Evolutionary conservation across 2,797 vertebrate species (phyloP).

Genomic region (Sparus aurata): DNA sequence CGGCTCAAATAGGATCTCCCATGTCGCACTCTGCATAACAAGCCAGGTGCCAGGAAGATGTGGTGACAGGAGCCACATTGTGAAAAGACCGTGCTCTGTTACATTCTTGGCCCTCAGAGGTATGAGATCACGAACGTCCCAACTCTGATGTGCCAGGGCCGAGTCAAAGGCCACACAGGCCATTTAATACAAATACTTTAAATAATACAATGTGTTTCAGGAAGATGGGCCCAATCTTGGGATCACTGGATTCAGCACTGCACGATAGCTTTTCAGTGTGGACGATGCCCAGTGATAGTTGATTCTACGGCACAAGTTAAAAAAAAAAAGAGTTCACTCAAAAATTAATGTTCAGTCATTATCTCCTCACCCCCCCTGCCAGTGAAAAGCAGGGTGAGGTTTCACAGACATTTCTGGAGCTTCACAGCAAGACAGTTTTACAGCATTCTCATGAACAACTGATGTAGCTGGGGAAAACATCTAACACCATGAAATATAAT

Average conservation of each 20-base stretch:
- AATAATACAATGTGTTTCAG: not conserved
- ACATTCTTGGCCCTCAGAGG: conserved; percentile 7
- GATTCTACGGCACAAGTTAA: not conserved
- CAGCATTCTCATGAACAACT: no score
- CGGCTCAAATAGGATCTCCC: conserved; percentile 58
- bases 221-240: not conserved
- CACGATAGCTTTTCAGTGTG: not conserved
- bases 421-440: no score
- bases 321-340: not conserved
- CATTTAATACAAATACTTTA: not conserved
- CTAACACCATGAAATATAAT: not conserved
- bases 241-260: not conserved
- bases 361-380: no score
- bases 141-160: conserved; percentile 1
- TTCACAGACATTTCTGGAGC: no score
- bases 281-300: no score
- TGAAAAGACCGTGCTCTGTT: conserved; percentile 21
- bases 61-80: conserved; percentile 50
- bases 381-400: no score
- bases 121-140: conserved; percentile 29
- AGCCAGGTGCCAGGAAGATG: conserved; percentile 51
- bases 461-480: no score
- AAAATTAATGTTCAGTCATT: no score
- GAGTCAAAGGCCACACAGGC: conserved; percentile 23
- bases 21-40: conserved; percentile 69